Percentiles rank a stretch among this genome's conserved stretches.
Conservation (phyloP, 2,888 invertebrate genomes). For the Scrobipalpa atriplicella region DNA sequence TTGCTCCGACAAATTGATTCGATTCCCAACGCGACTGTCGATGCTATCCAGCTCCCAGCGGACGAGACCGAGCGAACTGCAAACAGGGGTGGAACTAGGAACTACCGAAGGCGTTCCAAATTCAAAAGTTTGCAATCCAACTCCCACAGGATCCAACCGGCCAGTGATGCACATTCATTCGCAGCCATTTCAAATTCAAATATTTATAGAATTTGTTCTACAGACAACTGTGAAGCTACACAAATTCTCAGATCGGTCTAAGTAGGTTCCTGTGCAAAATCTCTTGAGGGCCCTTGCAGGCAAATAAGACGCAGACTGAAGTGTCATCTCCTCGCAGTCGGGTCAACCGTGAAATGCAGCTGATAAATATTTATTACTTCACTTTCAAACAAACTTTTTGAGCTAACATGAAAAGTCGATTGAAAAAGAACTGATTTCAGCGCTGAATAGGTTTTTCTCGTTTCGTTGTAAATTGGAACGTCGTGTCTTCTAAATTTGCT, state of each 20-base stretch:
- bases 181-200: conserved; percentile 9
- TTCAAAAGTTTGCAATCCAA: conserved; percentile 16
- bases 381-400: conserved; percentile 27
- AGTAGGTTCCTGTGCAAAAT: conserved; percentile 6
- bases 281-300: conserved; percentile 30
- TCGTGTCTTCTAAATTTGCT: conserved; percentile 21
- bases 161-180: conserved; percentile 20
- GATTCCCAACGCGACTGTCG: conserved; percentile 64
- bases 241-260: neutral
- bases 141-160: conserved; percentile 16
- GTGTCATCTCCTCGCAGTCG: conserved; percentile 41
- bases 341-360: conserved; percentile 45
- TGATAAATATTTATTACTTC: conserved; percentile 44
- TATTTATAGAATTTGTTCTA: conserved; percentile 8
- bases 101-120: conserved; percentile 10
- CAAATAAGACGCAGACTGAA: conserved; percentile 41
- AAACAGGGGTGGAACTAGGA: conserved; percentile 25
- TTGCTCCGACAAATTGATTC: conserved; percentile 74
- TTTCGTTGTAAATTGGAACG: conserved; percentile 16
- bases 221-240: neutral
- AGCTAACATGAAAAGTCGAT: conserved; percentile 21
- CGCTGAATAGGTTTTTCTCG: conserved; percentile 12
- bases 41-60: conserved; percentile 42
- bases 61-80: conserved; percentile 40
- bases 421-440: conserved; percentile 18